A percentile compares a stretch with the other conserved stretches of the same genome.
Conservation (phyloP, 2,888 invertebrate species). For the Stegana nigrithorax region DNA sequence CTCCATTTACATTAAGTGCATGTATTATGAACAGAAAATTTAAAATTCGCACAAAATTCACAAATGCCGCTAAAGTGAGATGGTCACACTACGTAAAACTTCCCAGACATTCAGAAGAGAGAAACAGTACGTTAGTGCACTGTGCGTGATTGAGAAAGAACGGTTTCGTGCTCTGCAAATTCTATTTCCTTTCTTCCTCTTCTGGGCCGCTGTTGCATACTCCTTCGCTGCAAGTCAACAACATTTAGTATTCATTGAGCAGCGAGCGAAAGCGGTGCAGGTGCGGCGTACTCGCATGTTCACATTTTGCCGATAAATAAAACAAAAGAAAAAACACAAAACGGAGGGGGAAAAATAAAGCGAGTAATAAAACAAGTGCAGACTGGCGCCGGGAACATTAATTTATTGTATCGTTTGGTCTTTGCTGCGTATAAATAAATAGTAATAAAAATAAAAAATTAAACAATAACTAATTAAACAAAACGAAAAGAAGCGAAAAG, state of each 20-base stretch:
- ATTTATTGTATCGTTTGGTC: constrained; percentile 18
- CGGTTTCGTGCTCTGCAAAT: too few relatives aligned
- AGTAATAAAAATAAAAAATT: constrained; percentile 14
- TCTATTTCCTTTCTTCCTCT: too few relatives aligned
- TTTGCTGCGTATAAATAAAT: constrained; percentile 21
- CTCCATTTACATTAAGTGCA: too few relatives aligned
- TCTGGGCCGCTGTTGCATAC: neutral
- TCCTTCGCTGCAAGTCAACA: constrained; percentile 7
- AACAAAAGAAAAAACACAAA: constrained; percentile 21
- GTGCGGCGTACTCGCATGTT: constrained; percentile 34
- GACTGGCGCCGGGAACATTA: constrained; percentile 45
- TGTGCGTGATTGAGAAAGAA: too few relatives aligned
- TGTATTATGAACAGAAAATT: too few relatives aligned
- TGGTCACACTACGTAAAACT: too few relatives aligned
- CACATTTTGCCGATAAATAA: constrained; percentile 17
- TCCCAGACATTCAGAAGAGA: too few relatives aligned
- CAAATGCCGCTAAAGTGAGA: too few relatives aligned
- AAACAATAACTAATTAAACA: constrained; percentile 17
- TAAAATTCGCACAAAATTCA: too few relatives aligned
- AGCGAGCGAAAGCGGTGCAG: constrained; percentile 30
- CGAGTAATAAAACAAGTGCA: constrained; percentile 20
- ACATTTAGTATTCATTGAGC: constrained; percentile 45
- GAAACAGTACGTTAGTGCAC: too few relatives aligned
- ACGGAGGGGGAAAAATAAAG: constrained; percentile 11
- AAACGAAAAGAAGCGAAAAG: constrained; percentile 24